A percentile compares a stretch with the other conserved stretches of the same genome.
Evolutionary conservation across 2,888 invertebrate species (phyloP).

Genomic region (Drosophila melanosoma): DNA sequence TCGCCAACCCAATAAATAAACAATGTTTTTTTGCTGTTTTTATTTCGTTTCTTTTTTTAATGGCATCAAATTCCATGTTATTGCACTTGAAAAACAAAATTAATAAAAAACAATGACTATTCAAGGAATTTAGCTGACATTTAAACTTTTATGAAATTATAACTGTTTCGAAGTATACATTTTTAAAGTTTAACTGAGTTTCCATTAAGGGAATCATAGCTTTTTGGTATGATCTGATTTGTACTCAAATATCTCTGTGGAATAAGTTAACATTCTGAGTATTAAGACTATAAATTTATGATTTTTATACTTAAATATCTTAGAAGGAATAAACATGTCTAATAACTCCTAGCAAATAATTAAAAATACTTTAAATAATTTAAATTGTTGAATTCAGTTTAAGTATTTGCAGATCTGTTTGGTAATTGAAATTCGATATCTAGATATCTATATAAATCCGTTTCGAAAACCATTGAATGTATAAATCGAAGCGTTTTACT

Average conservation of each 20-base stretch:
- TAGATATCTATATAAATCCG: neutral
- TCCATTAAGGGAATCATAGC: neutral
- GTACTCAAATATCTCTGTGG: neutral
- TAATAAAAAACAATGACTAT: neutral
- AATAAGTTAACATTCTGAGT: neutral
- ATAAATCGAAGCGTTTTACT: no score
- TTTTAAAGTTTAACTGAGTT: neutral
- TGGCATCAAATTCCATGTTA: conserved; percentile 9
- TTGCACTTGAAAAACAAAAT: conserved; percentile 35
- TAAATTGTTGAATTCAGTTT: neutral
- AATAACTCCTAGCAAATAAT: neutral
- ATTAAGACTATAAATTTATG: neutral
- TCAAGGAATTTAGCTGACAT: neutral
- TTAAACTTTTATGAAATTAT: neutral
- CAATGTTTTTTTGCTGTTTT: neutral
- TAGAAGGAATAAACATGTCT: neutral
- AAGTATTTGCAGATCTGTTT: neutral
- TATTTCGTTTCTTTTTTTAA: neutral
- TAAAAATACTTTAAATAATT: neutral
- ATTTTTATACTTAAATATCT: neutral
- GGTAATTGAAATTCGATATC: neutral
- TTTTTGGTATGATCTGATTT: neutral
- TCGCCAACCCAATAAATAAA: conserved; percentile 48
- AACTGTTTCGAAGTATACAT: neutral
- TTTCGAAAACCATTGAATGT: neutral